A percentile compares a stretch with the other conserved stretches of the same genome.
Evolutionary conservation across 2,797 vertebrate genomes (phyloP).

Genomic region (Podarcis siculus): DNA sequence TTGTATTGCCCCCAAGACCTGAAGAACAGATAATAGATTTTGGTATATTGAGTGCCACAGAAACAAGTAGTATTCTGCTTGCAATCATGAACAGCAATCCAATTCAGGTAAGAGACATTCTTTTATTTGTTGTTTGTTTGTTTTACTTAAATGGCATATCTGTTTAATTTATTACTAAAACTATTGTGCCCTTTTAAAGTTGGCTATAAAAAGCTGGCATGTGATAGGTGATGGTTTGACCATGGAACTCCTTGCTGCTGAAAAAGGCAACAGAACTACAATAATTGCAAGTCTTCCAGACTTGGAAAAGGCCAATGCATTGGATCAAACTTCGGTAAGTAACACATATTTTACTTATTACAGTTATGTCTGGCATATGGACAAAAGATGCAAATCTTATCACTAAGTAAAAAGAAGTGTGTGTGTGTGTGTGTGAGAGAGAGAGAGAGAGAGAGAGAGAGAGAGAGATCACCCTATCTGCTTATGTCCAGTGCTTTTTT

Average conservation of each 20-base stretch:
- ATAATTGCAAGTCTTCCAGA: constrained; percentile 84
- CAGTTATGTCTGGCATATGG: constrained; percentile 9
- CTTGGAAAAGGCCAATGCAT: constrained; percentile 86
- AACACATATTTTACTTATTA: constrained; percentile 37
- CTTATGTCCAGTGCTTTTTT: not conserved
- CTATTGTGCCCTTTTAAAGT: constrained; percentile 79
- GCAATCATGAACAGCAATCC: constrained; percentile 97
- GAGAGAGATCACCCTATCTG: no score
- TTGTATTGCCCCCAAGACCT: constrained; percentile 89
- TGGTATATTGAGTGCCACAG: constrained; percentile 92
- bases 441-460: no score
- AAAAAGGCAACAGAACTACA: constrained; percentile 89
- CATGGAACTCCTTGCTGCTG: constrained; percentile 90
- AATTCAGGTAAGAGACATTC: constrained; percentile 88
- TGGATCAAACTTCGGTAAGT: constrained; percentile 90
- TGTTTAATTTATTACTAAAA: constrained; percentile 42
- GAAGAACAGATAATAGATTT: constrained; percentile 93
- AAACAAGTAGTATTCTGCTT: constrained; percentile 91
- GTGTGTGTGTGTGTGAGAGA: no score
- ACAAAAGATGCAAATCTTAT: not conserved
- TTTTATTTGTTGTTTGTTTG: constrained; percentile 11
- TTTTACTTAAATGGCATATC: constrained; percentile 9
- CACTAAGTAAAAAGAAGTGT: not conserved
- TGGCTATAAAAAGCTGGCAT: constrained; percentile 96
- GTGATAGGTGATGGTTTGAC: constrained; percentile 94